Base-by-base conservation (phyloP, 2,888 invertebrate genomes). In the Drosophila meridiana region DNA sequence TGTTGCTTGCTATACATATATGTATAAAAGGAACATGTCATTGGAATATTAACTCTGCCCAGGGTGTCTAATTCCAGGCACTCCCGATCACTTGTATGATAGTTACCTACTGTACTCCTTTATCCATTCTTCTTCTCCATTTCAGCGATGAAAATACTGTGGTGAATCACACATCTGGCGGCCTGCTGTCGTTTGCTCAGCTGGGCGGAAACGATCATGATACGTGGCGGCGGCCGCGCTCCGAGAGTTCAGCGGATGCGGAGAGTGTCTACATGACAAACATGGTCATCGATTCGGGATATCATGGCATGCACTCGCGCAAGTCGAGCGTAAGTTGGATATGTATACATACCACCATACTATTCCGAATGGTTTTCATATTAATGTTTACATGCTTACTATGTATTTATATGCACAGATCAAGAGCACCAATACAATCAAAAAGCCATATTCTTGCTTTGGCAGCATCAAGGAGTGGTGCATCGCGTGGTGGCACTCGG, bases 401-500 rank as follows among this genome's bases (percentile, higher is more conserved):
- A 28, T 64, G 14, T 14, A 14, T 50, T 14, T n/a, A 9, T 38
- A 6, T 47, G 14, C 36, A 11, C 78, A 93, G 93, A 91, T 92
- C 66, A 92, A 93, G 81, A 93, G 92, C 86, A 89, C 92, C 40
- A 92, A 90, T 71, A 93, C 91, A 79, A 84, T 92, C 82, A 92
- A 92, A 86, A 92, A 92, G 69, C 89, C 90, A 78, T 91, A 91
- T 62, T 84, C 90, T 43, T 93, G 93, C 77, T 91, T 93, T 85
- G 92, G 92, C 78, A 92, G 95, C 26, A 93, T 96, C 63, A 93
- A 95, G 74, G 95, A 96, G 77, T 97, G 97, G 97, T 97, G 97
- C 92, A 95, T 97, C 66, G 97, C 97, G 91, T 97, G 97, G 97
- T 97, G 97, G 97, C 97, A 97, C 93, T 97, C 97, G 14, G 97